Conservation (phyloP, 2,797 vertebrate species). For the Eulemur rubriventer region DNA sequence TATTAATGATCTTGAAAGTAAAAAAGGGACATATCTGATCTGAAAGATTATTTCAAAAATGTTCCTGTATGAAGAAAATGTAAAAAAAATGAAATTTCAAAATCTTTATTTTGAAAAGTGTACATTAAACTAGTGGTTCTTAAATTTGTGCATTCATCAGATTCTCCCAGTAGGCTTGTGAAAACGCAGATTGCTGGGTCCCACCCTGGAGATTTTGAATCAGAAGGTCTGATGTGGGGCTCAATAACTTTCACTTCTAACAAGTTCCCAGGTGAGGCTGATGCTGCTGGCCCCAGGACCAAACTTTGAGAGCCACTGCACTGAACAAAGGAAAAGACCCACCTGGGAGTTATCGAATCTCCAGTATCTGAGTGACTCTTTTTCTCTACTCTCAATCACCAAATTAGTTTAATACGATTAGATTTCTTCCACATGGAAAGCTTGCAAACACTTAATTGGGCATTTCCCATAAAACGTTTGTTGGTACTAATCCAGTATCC, state of each 20-base stretch:
- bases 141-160: neutral
- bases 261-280: neutral
- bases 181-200: neutral
- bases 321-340: constrained; percentile 4
- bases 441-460: constrained; percentile 61
- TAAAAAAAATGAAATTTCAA: neutral
- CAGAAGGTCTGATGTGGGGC: neutral
- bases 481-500: constrained; percentile 51
- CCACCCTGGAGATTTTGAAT: neutral
- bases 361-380: neutral
- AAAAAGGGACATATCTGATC: neutral
- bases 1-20: neutral
- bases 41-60: neutral
- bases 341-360: constrained; percentile 25
- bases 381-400: constrained; percentile 23
- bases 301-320: neutral
- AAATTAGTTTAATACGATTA: constrained; percentile 48
- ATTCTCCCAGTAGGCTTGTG: neutral
- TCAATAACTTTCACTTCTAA: neutral
- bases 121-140: neutral
- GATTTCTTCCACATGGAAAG: constrained; percentile 56
- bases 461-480: constrained; percentile 53
- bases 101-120: constrained; percentile 38
- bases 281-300: neutral
- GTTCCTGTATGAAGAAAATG: constrained; percentile 14